phyloP scores from a whole-genome alignment of 2,113 vertebrate species.

The Aramus guarauna region DNA sequence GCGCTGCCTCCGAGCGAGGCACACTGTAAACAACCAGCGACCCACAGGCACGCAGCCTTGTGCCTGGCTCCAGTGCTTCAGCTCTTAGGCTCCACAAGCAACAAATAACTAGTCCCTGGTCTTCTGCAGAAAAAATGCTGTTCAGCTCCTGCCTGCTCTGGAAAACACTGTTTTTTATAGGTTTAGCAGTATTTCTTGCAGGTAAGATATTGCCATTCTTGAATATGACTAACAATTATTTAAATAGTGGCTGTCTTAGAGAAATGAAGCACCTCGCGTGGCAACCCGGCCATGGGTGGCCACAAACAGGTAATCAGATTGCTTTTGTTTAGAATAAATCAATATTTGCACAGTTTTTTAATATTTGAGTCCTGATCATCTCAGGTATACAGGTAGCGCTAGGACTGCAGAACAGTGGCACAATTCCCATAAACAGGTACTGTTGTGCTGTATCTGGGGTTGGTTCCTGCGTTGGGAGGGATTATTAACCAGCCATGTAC shows the following conservation, averaged over 20 bases:
- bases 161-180: neutral
- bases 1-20: rapidly evolving
- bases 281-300: rapidly evolving
- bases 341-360: neutral
- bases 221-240: neutral
- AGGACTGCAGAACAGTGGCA: neutral
- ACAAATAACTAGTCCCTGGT: neutral
- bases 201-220: slow-evolving; percentile 6
- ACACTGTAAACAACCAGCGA: neutral
- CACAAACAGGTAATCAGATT: rapidly evolving
- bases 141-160: neutral
- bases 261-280: neutral
- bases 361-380: neutral
- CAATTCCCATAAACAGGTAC: neutral
- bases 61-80: neutral
- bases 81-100: neutral
- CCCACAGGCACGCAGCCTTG: neutral
- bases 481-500: neutral
- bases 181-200: neutral
- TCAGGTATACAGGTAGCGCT: no score
- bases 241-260: neutral
- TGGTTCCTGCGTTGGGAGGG: neutral
- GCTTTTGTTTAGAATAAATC: neutral
- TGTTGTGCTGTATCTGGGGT: rapidly evolving
- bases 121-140: neutral